Conservation (phyloP, 2,888 invertebrate genomes). For the Perizoma affinitatum region DNA sequence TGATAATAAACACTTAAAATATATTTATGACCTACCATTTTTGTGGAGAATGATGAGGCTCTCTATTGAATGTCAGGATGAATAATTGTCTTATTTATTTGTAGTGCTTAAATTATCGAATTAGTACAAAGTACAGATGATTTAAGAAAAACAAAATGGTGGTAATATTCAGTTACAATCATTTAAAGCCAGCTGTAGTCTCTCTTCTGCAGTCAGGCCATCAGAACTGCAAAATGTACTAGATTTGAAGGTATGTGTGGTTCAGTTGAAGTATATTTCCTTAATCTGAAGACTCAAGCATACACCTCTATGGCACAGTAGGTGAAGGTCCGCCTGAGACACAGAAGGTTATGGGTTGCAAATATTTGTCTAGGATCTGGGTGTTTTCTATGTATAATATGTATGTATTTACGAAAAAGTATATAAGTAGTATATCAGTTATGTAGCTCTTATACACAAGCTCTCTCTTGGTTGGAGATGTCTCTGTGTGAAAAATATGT, state of each 20-base stretch:
- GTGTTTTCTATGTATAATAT: too few species aligned
- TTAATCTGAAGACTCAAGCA: too few species aligned
- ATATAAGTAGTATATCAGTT: too few species aligned
- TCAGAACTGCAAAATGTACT: conserved; percentile 9
- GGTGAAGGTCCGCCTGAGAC: too few species aligned
- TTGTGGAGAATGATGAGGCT: conserved; percentile 1
- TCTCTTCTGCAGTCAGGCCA: conserved; percentile 9
- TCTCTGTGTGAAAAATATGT: too few species aligned
- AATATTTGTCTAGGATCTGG: too few species aligned
- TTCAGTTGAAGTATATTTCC: not conserved
- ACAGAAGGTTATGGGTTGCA: too few species aligned
- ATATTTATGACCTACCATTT: conserved; percentile 2
- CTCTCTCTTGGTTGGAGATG: too few species aligned
- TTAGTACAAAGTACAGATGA: not conserved
- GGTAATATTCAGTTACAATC: conserved; percentile 7
- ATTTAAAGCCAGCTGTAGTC: not conserved
- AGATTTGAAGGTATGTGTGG: too few species aligned
- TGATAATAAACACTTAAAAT: not conserved
- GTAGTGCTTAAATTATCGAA: conserved; percentile 4
- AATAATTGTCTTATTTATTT: conserved; percentile 5
- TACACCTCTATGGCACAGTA: too few species aligned
- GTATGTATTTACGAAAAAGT: too few species aligned
- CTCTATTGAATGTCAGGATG: conserved; percentile 3
- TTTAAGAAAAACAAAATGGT: conserved; percentile 11
- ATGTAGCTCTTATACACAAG: too few species aligned